Evolutionary conservation across 2,888 invertebrate species (phyloP).

Genomic region (Acanthosepion esculentum): DNA sequence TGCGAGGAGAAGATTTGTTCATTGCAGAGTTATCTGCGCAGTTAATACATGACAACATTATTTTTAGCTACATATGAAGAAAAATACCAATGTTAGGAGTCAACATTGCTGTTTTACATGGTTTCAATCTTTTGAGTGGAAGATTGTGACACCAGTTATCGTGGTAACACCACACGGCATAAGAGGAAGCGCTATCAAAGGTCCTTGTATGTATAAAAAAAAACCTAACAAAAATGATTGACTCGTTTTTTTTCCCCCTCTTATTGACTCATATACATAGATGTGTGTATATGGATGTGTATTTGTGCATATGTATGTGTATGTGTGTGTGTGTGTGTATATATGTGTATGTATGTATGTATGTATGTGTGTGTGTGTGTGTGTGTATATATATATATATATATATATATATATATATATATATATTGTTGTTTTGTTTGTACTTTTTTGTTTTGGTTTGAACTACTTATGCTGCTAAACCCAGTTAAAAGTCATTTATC

Average conservation of each 20-base stretch:
- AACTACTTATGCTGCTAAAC: conserved; percentile 12
- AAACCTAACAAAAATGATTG: conserved; percentile 38
- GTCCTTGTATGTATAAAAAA: conserved; percentile 36
- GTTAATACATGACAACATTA: conserved; percentile 43
- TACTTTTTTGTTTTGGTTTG: conserved; percentile 24
- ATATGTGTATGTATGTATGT: neutral
- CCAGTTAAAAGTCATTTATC: conserved; percentile 18
- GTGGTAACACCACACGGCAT: conserved; percentile 45
- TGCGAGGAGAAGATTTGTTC: conserved; percentile 40
- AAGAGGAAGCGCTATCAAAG: conserved; percentile 37
- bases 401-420: neutral
- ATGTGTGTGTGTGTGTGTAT: neutral
- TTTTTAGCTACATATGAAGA: conserved; percentile 46
- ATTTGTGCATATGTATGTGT: neutral
- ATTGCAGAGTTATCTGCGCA: conserved; percentile 42
- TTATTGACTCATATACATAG: conserved; percentile 41
- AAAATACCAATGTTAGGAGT: conserved; percentile 48
- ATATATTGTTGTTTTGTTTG: neutral
- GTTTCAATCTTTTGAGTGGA: neutral
- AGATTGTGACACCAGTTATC: conserved; percentile 40
- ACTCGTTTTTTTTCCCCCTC: conserved; percentile 11
- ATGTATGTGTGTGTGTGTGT: neutral
- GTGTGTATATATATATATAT: neutral
- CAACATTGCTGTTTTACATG: conserved; percentile 44
- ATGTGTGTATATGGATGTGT: neutral